These are phyloP conservation scores for Scomber scombrus DNA, from an alignment of 2,113 vertebrate species.

Conservation along the genomic window DNA sequence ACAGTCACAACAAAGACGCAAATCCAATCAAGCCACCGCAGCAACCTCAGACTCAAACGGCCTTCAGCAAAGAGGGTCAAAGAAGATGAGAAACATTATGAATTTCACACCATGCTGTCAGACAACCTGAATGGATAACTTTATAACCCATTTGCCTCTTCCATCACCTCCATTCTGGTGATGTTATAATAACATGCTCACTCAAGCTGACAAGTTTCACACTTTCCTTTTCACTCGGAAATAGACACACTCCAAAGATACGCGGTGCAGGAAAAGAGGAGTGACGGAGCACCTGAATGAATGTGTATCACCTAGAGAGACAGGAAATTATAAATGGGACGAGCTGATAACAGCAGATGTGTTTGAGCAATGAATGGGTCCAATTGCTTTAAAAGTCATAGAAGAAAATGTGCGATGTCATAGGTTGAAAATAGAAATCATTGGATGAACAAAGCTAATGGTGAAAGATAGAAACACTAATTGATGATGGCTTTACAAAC, in stretches of 20 bases:
- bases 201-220: constrained; percentile 60
- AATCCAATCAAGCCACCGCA: neutral
- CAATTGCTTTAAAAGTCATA: constrained; percentile 21
- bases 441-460: neutral
- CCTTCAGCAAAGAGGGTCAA: neutral
- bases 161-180: constrained; percentile 27
- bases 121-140: constrained; percentile 47
- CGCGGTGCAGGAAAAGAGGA: neutral
- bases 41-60: too few relatives aligned
- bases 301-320: neutral
- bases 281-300: constrained; percentile 14
- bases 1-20: neutral
- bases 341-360: constrained; percentile 27
- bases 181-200: constrained; percentile 58
- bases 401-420: neutral
- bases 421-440: neutral
- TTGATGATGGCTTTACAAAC: neutral
- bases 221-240: constrained; percentile 55
- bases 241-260: constrained; percentile 36
- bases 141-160: constrained; percentile 31
- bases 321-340: constrained; percentile 57
- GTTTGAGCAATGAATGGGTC: constrained; percentile 5
- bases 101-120: constrained; percentile 53
- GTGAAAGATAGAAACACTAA: neutral
- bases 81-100: constrained; percentile 27